A percentile compares a stretch with the other conserved stretches of the same genome.
Evolutionary conservation across 2,113 vertebrate species (phyloP).

Genomic region (Synodontis membranacea): DNA sequence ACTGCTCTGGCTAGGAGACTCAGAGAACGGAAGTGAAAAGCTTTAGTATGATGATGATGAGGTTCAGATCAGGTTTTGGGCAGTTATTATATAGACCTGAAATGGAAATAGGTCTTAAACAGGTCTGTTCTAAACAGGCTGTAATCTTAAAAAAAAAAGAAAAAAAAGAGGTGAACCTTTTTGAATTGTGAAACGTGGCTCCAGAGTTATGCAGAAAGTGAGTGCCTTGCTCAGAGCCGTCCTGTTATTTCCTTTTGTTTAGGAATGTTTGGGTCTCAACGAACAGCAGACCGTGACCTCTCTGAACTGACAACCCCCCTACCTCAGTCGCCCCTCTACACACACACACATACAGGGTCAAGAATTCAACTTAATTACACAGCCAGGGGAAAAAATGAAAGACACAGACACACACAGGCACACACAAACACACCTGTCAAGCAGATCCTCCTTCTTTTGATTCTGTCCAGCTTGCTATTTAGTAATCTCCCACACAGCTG

Average conservation of each 20-base stretch:
- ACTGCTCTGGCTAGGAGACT: conserved; percentile 52
- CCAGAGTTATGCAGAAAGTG: neutral
- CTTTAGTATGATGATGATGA: neutral
- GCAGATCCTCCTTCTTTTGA: conserved; percentile 47
- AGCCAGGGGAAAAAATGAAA: neutral
- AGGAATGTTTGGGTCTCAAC: conserved; percentile 63
- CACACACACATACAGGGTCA: neutral
- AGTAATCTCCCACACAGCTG: conserved; percentile 50
- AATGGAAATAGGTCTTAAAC: neutral
- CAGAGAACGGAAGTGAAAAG: conserved; percentile 27
- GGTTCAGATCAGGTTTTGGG: neutral
- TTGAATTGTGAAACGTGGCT: neutral
- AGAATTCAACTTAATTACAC: neutral
- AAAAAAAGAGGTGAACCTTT: neutral
- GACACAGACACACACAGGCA: neutral
- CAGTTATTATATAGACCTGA: neutral
- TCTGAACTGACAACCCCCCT: conserved; percentile 60
- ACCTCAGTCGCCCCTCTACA: conserved; percentile 54
- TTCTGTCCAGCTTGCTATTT: conserved; percentile 51
- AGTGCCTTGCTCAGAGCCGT: conserved; percentile 17
- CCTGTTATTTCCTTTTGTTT: conserved; percentile 65
- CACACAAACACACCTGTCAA: conserved; percentile 16
- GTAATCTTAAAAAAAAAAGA: neutral
- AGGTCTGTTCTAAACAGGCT: neutral
- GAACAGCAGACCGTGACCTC: conserved; percentile 45